Percentiles rank a stretch among this genome's conserved stretches.
Evolutionary conservation across 1,140 invertebrate species (phyloP).

Genomic region (Zaprionus inermis): DNA sequence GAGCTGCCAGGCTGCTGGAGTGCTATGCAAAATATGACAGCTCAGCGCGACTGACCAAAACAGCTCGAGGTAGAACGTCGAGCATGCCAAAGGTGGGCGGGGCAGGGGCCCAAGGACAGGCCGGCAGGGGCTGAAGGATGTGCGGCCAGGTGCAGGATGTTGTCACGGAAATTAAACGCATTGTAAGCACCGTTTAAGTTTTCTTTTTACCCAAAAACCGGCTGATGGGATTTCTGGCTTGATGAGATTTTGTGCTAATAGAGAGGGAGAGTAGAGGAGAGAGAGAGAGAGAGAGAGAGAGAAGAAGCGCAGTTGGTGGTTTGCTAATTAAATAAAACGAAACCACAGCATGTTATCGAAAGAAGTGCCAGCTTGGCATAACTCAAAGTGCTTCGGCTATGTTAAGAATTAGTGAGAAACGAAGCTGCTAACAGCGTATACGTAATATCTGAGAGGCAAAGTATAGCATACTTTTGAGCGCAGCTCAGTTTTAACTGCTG

Average conservation of each 20-base stretch:
- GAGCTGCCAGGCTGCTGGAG: constrained; percentile 17
- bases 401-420: neutral
- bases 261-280: neutral
- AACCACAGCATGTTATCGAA: neutral
- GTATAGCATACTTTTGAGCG: no score
- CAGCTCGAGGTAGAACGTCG: neutral
- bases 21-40: constrained; percentile 54
- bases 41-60: constrained; percentile 44
- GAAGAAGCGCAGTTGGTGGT: neutral
- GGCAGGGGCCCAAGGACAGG: constrained; percentile 29
- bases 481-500: neutral
- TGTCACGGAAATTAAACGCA: constrained; percentile 77
- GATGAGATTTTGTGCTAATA: constrained; percentile 2
- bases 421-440: neutral
- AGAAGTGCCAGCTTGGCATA: neutral
- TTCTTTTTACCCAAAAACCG: neutral
- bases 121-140: constrained; percentile 37
- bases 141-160: constrained; percentile 54
- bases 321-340: constrained; percentile 8
- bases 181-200: constrained; percentile 48
- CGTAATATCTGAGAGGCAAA: neutral
- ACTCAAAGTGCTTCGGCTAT: neutral
- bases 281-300: neutral
- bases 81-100: neutral
- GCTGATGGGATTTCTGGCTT: constrained; percentile 24